These are phyloP conservation scores for Oxyura jamaicensis DNA, from an alignment of 2,113 vertebrate genomes.

Conservation along the genomic window DNA sequence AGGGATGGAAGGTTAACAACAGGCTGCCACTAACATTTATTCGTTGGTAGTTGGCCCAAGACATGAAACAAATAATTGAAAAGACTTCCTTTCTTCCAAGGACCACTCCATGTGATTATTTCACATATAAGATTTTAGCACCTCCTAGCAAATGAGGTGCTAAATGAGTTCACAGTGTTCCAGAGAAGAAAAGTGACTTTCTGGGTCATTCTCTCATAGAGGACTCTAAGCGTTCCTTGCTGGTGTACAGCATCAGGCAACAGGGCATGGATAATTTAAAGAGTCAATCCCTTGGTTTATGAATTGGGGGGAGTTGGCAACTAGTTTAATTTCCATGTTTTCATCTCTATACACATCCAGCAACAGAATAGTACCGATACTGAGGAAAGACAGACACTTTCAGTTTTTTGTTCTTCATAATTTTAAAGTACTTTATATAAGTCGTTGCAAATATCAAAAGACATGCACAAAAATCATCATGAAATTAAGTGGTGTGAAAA, in stretches of 20 bases:
- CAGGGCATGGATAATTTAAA: neutral
- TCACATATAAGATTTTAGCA: neutral
- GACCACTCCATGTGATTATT: neutral
- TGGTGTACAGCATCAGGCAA: neutral
- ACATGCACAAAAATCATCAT: neutral
- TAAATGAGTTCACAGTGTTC: neutral
- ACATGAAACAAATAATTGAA: neutral
- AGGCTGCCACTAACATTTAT: neutral
- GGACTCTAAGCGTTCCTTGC: neutral
- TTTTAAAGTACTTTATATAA: neutral
- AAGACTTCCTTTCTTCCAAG: neutral
- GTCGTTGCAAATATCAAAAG: neutral
- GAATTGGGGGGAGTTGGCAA: neutral
- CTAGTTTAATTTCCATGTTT: neutral
- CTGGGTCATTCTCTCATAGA: neutral
- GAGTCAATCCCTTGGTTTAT: neutral
- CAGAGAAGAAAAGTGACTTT: neutral
- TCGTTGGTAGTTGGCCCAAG: neutral
- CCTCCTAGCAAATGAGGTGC: neutral
- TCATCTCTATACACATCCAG: neutral
- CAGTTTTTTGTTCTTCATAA: neutral
- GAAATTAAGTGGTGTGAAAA: neutral
- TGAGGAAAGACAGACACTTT: neutral
- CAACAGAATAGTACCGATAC: neutral
- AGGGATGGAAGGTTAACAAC: neutral